A percentile compares a stretch with the other conserved stretches of the same genome.
Evolutionary conservation across 2,797 vertebrate genomes (phyloP).

Genomic region (Alcedo atthis): DNA sequence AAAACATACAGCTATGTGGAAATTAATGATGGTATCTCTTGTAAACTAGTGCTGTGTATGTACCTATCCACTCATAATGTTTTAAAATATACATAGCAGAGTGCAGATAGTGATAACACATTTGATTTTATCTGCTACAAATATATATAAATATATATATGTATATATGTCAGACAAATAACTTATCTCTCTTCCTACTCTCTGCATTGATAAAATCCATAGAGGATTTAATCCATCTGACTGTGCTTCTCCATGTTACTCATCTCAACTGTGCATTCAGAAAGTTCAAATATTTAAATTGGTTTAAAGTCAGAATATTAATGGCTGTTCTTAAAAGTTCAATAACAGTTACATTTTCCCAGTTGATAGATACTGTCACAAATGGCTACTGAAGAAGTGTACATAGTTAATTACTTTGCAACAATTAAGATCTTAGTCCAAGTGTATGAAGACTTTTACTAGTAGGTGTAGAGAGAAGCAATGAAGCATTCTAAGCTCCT

Average conservation of each 20-base stretch:
- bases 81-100: conserved; percentile 72
- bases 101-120: conserved; percentile 68
- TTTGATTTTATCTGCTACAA: conserved; percentile 71
- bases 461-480: neutral
- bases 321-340: conserved; percentile 29
- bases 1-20: conserved; percentile 65
- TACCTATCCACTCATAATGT: conserved; percentile 63
- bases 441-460: neutral
- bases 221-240: conserved; percentile 45
- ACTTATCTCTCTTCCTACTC: conserved; percentile 27
- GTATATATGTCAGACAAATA: conserved; percentile 58
- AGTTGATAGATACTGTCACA: neutral
- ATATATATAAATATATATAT: neutral
- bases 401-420: neutral
- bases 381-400: neutral
- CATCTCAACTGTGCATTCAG: conserved; percentile 37
- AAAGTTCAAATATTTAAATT: conserved; percentile 71
- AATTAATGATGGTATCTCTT: conserved; percentile 75
- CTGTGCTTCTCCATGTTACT: conserved; percentile 46
- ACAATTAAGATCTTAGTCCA: neutral
- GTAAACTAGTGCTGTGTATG: conserved; percentile 49
- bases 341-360: conserved; percentile 4
- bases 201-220: conserved; percentile 57
- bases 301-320: conserved; percentile 55
- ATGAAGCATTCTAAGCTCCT: neutral